These are phyloP conservation scores for Boloria euphrosyne DNA, from an alignment of 2,888 invertebrate genomes.

Conservation along the genomic window DNA sequence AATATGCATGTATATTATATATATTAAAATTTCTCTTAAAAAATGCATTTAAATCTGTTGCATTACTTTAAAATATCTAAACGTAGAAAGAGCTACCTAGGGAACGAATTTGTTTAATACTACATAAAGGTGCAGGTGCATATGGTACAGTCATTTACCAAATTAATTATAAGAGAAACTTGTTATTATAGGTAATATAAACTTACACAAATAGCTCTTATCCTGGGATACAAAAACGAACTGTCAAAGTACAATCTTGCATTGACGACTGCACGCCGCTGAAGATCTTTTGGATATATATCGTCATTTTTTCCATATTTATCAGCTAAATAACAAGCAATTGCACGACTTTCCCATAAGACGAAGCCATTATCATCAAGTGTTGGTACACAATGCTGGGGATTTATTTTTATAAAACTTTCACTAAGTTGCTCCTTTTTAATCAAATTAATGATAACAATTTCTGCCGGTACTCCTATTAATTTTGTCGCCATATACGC, in stretches of 20 bases:
- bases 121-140: too few relatives aligned
- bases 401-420: conserved; percentile 83
- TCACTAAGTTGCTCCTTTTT: conserved; percentile 82
- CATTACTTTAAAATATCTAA: too few relatives aligned
- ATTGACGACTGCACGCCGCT: conserved; percentile 82
- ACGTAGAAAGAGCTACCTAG: too few relatives aligned
- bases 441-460: conserved; percentile 80
- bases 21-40: too few relatives aligned
- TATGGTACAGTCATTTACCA: neutral
- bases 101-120: too few relatives aligned
- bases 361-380: conserved; percentile 85
- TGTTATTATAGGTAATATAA: neutral
- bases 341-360: conserved; percentile 87
- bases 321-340: conserved; percentile 83
- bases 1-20: too few relatives aligned
- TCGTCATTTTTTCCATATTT: conserved; percentile 83
- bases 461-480: conserved; percentile 75
- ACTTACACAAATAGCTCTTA: conserved; percentile 84
- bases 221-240: conserved; percentile 83
- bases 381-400: conserved; percentile 86
- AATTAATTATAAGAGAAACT: neutral
- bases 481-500: conserved; percentile 83
- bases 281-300: conserved; percentile 83
- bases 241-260: conserved; percentile 85
- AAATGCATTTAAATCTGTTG: too few relatives aligned